phyloP scores from a whole-genome alignment of 2,113 vertebrate genomes.

The Puffinus mauretanicus region DNA sequence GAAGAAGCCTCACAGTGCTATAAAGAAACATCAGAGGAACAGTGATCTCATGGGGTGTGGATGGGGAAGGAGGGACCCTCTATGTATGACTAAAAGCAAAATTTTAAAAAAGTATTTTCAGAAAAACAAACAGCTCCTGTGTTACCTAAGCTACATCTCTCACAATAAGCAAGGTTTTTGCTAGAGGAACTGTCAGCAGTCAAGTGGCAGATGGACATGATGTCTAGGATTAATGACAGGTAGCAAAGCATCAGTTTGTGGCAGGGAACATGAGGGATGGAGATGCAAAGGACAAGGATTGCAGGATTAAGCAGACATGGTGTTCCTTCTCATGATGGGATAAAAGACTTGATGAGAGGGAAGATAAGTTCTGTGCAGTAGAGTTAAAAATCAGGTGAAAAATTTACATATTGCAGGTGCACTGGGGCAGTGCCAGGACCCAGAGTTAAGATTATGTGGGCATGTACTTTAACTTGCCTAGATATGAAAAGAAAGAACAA shows the following conservation, averaged over 20 bases:
- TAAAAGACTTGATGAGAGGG: not conserved
- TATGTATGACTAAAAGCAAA: not conserved
- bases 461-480: not conserved
- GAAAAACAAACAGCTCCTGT: not conserved
- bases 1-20: not conserved
- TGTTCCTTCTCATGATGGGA: not conserved
- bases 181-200: not conserved
- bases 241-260: not conserved
- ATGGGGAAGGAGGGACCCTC: not conserved
- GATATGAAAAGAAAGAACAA: too few species aligned
- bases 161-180: not conserved
- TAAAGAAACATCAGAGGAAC: not conserved
- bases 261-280: not conserved
- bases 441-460: not conserved
- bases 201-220: not conserved
- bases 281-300: not conserved
- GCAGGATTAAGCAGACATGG: not conserved
- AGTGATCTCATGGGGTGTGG: not conserved
- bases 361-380: not conserved
- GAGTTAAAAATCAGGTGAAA: not conserved
- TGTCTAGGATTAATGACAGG: not conserved
- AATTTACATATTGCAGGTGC: not conserved
- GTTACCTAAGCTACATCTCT: not conserved
- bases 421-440: not conserved
- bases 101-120: not conserved